Evolutionary conservation across 2,888 invertebrate genomes (phyloP).

Genomic region (Epinotia nisella): DNA sequence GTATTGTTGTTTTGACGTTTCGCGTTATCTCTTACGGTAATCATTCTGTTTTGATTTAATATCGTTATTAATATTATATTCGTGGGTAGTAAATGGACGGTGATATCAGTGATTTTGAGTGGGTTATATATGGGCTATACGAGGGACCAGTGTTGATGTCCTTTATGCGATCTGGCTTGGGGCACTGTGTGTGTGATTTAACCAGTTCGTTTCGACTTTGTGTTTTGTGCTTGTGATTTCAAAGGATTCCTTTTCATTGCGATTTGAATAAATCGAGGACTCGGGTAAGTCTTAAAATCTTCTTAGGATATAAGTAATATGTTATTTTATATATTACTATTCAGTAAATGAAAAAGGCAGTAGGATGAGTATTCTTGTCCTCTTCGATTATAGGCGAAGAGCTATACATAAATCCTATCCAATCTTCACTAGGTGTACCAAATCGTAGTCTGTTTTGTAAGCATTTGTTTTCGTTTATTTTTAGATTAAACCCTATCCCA

Average conservation of each 20-base stretch:
- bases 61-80: constrained; percentile 27
- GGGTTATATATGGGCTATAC: constrained; percentile 14
- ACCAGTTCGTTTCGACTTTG: constrained; percentile 23
- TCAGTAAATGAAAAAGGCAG: background rate
- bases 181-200: constrained; percentile 26
- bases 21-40: constrained; percentile 34
- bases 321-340: background rate
- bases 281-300: constrained; percentile 30
- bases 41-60: constrained; percentile 42
- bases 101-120: background rate
- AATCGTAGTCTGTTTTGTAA: too few relatives aligned
- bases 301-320: background rate
- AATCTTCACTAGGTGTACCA: background rate
- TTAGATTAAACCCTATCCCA: background rate
- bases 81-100: constrained; percentile 5
- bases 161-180: constrained; percentile 37
- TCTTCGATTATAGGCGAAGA: too few relatives aligned
- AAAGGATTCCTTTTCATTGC: constrained; percentile 23
- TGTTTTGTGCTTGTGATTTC: constrained; percentile 40
- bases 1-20: constrained; percentile 45
- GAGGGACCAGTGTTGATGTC: background rate
- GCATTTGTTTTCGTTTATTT: constrained; percentile 10
- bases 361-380: background rate
- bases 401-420: background rate
- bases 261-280: constrained; percentile 7